These are phyloP conservation scores for Zhengitettix transpicula DNA, from an alignment of 2,888 invertebrate species.

Conservation along the genomic window DNA sequence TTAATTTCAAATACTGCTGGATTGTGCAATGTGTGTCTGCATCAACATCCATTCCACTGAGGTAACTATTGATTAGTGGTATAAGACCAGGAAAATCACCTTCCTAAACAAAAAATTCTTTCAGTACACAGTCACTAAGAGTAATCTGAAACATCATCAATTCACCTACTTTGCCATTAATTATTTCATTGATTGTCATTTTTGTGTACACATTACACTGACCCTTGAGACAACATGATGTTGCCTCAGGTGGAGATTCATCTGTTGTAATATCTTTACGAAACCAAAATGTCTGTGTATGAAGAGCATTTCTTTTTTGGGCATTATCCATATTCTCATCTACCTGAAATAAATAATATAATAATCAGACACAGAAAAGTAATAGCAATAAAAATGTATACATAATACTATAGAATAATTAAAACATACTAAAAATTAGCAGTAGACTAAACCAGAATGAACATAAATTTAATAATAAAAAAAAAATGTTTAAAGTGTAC, in stretches of 20 bases:
- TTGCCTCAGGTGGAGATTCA: conserved; percentile 22
- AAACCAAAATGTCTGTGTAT: conserved; percentile 83
- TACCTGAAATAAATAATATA: conserved; percentile 30
- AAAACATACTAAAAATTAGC: too few relatives aligned
- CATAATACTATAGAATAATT: too few relatives aligned
- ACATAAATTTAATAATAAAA: too few relatives aligned
- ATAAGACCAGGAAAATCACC: conserved; percentile 88
- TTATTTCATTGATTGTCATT: conserved; percentile 91
- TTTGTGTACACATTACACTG: conserved; percentile 42
- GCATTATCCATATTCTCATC: conserved; percentile 96
- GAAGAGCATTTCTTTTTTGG: conserved; percentile 77
- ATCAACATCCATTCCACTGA: conserved; percentile 92
- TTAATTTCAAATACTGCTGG: conserved; percentile 86
- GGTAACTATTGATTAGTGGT: conserved; percentile 83
- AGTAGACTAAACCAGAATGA: too few relatives aligned
- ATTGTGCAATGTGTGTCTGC: conserved; percentile 96
- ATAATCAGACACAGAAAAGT: background rate
- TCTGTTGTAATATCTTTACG: conserved; percentile 47
- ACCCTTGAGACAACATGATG: conserved; percentile 15
- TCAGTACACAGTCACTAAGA: background rate
- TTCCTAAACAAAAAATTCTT: conserved; percentile 31
- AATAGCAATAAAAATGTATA: too few relatives aligned
- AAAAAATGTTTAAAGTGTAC: too few relatives aligned
- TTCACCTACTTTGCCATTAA: conserved; percentile 70
- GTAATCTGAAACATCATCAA: background rate